phyloP scores from a whole-genome alignment of 2,888 invertebrate species.

The Drosophila austrosaltans region DNA sequence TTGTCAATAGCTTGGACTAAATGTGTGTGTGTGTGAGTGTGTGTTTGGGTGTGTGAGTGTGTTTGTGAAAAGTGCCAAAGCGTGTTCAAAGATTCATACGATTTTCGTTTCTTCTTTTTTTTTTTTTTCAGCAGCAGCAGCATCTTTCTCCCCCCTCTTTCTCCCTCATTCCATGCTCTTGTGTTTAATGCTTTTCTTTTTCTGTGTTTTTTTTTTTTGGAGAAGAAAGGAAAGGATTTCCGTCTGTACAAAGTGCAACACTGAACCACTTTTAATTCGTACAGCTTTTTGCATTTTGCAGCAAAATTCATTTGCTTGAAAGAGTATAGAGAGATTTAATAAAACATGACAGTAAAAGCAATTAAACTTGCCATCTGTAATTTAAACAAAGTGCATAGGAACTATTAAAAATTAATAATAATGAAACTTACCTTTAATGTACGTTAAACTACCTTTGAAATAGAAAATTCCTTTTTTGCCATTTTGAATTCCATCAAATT shows the following conservation, averaged over 20 bases:
- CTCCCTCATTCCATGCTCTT: neutral
- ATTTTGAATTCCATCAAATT: constrained; percentile 5
- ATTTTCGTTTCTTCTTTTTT: constrained; percentile 53
- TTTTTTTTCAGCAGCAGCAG: neutral
- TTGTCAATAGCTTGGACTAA: constrained; percentile 41
- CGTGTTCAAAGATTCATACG: constrained; percentile 82
- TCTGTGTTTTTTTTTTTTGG: constrained; percentile 11
- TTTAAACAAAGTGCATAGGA: too few relatives aligned
- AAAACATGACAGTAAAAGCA: too few relatives aligned
- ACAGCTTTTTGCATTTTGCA: neutral
- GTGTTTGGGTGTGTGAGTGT: neutral
- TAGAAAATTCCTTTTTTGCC: neutral
- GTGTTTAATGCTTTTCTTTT: constrained; percentile 5
- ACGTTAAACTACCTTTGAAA: neutral
- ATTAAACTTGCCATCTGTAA: too few relatives aligned
- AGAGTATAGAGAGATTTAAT: neutral
- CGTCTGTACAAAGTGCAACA: constrained; percentile 4
- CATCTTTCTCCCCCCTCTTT: constrained; percentile 7
- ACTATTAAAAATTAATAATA: too few relatives aligned
- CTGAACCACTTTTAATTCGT: constrained; percentile 1
- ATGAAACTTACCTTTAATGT: neutral
- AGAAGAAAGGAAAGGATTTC: constrained; percentile 3
- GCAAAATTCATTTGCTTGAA: neutral
- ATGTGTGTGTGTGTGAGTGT: constrained; percentile 50
- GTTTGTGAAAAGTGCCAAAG: constrained; percentile 77